These are phyloP conservation scores for Epsilonema sp. DNA, from an alignment of 2,888 invertebrate genomes.

Conservation along the genomic window DNA sequence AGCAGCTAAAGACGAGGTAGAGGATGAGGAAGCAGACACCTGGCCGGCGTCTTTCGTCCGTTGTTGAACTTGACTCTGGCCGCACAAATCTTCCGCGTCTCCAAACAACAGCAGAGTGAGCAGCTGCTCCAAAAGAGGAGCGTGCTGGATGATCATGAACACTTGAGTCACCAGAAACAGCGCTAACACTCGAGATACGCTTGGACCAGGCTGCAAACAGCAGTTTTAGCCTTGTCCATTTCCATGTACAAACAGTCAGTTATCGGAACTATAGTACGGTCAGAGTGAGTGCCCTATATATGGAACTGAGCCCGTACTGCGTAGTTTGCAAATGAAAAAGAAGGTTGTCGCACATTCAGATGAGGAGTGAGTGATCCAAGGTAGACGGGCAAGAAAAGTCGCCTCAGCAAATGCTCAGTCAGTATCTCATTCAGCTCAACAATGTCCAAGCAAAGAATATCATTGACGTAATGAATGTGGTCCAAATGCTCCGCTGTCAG, in stretches of 20 bases:
- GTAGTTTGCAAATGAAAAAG: too few relatives aligned
- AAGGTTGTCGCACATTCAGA: too few relatives aligned
- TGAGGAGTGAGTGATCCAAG: constrained; percentile 47
- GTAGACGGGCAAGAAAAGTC: constrained; percentile 73
- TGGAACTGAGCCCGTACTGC: too few relatives aligned
- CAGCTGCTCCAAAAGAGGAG: constrained; percentile 66
- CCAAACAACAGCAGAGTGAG: constrained; percentile 75
- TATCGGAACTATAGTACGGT: too few relatives aligned
- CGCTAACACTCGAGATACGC: constrained; percentile 70
- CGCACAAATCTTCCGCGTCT: constrained; percentile 32
- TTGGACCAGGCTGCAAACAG: constrained; percentile 18
- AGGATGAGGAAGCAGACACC: too few relatives aligned
- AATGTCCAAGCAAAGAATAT: constrained; percentile 76
- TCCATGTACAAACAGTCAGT: background rate
- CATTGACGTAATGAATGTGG: constrained; percentile 87
- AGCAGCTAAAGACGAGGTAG: too few relatives aligned
- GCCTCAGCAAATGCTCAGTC: constrained; percentile 75
- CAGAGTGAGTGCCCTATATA: too few relatives aligned
- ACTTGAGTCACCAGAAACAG: constrained; percentile 74
- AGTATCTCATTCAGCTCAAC: constrained; percentile 76
- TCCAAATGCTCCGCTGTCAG: constrained; percentile 90
- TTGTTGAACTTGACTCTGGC: too few relatives aligned
- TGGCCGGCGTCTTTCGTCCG: background rate
- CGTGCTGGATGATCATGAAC: constrained; percentile 74
- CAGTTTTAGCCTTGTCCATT: background rate